Evolutionary conservation across 2,888 invertebrate genomes (phyloP).

Genomic region (Ectemnius cavifrons): DNA sequence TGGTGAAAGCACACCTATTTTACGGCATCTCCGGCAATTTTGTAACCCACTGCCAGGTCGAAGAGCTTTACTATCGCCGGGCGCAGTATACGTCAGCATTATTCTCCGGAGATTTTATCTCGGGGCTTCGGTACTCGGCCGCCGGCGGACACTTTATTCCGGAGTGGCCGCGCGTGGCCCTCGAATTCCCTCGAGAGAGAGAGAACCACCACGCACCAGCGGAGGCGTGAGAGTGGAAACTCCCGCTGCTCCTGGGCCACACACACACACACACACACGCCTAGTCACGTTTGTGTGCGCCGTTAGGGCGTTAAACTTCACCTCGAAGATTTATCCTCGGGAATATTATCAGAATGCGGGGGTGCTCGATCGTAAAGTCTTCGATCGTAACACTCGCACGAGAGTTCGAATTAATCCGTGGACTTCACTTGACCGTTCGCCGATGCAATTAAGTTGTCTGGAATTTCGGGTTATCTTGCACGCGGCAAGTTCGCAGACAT

Average conservation of each 20-base stretch:
- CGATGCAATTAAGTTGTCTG: slow-evolving; percentile 15
- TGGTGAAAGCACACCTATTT: too few species aligned
- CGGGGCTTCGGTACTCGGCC: neutral
- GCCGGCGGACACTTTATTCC: neutral
- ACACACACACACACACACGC: neutral
- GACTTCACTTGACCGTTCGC: neutral
- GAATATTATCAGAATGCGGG: slow-evolving; percentile 45
- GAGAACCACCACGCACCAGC: slow-evolving; percentile 25
- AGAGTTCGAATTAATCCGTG: slow-evolving; percentile 32
- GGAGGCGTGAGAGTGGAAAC: slow-evolving; percentile 55
- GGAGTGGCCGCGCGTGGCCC: slow-evolving; percentile 54
- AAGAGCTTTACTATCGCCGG: too few species aligned
- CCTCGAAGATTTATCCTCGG: slow-evolving; percentile 45
- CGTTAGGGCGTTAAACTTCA: slow-evolving; percentile 28
- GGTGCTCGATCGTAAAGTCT: slow-evolving; percentile 47
- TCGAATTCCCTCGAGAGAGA: slow-evolving; percentile 54
- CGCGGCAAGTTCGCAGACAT: neutral
- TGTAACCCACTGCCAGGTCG: too few species aligned
- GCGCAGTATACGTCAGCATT: neutral
- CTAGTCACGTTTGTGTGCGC: slow-evolving; percentile 22
- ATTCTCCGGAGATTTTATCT: neutral
- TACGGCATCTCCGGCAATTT: too few species aligned
- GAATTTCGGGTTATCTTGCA: slow-evolving; percentile 11
- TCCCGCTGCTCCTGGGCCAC: slow-evolving; percentile 14
- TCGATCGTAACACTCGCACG: slow-evolving; percentile 28